phyloP scores from a whole-genome alignment of 2,113 vertebrate species.

The Lagopus leucura region DNA sequence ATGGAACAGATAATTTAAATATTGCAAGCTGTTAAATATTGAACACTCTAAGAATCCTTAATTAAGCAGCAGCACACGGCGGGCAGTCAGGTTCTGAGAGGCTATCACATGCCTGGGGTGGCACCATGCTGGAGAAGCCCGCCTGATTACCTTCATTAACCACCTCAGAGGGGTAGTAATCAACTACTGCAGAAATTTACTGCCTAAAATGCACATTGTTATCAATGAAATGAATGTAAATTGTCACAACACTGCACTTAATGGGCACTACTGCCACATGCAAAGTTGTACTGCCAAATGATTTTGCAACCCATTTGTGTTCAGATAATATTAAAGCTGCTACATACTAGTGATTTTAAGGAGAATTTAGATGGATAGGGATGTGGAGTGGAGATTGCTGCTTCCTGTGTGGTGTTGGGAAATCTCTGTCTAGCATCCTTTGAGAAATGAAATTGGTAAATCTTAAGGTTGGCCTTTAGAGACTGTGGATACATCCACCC shows the following conservation, averaged over 20 bases:
- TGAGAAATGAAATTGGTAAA: not conserved
- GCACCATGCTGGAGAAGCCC: not conserved
- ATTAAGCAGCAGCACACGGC: constrained; percentile 15
- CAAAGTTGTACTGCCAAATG: not conserved
- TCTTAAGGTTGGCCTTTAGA: not conserved
- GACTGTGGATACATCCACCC: not conserved
- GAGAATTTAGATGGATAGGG: not conserved
- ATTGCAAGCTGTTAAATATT: constrained; percentile 41
- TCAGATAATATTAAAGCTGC: not conserved
- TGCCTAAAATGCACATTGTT: constrained; percentile 42
- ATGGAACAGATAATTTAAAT: constrained; percentile 23
- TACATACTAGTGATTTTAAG: not conserved
- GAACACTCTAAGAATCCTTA: constrained; percentile 47
- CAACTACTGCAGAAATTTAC: constrained; percentile 34
- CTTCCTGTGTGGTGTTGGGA: not conserved
- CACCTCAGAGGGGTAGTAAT: constrained; percentile 40
- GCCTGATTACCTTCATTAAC: constrained; percentile 61
- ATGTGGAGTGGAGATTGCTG: not conserved
- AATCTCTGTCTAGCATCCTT: not conserved
- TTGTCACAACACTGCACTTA: constrained; percentile 16
- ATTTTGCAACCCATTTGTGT: not conserved
- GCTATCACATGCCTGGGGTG: constrained; percentile 16
- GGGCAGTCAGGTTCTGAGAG: not conserved
- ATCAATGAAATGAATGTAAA: constrained; percentile 21
- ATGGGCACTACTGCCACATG: not conserved